Conservation (phyloP, 1,140 invertebrate species). For the Drosophila mojavensis region DNA sequence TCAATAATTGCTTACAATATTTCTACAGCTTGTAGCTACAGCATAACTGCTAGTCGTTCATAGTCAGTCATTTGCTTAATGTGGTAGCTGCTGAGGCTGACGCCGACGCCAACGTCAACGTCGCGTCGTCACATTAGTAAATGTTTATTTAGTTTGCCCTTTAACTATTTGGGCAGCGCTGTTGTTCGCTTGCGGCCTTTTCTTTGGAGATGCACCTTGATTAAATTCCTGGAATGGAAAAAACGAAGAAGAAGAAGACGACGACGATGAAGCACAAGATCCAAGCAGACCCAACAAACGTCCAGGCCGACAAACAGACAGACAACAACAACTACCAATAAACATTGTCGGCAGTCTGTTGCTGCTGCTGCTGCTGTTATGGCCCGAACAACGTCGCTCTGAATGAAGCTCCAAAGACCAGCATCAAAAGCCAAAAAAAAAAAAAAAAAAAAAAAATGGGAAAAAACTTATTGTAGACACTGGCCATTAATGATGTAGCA, state of each 20-base stretch:
- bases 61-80: not conserved
- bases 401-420: conserved; percentile 13
- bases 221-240: conserved; percentile 79
- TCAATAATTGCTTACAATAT: too few species aligned
- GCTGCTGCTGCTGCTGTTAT: conserved; percentile 6
- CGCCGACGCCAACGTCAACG: conserved; percentile 19
- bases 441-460: not conserved
- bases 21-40: too few species aligned
- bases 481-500: conserved; percentile 69
- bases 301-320: conserved; percentile 1
- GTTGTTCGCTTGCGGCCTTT: conserved; percentile 40
- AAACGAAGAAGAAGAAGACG: conserved; percentile 39
- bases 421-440: not conserved
- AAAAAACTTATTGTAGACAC: conserved; percentile 15
- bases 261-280: not conserved
- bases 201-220: conserved; percentile 72
- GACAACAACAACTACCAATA: conserved; percentile 19
- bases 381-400: conserved; percentile 5
- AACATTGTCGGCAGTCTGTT: conserved; percentile 20
- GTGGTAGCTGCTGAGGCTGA: not conserved
- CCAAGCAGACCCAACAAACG: conserved; percentile 24
- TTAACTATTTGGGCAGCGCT: conserved; percentile 71
- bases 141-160: conserved; percentile 74
- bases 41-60: not conserved
- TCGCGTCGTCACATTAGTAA: conserved; percentile 49